These are phyloP conservation scores for Tapirus indicus DNA, from an alignment of 2,797 vertebrate genomes.

Conservation along the genomic window DNA sequence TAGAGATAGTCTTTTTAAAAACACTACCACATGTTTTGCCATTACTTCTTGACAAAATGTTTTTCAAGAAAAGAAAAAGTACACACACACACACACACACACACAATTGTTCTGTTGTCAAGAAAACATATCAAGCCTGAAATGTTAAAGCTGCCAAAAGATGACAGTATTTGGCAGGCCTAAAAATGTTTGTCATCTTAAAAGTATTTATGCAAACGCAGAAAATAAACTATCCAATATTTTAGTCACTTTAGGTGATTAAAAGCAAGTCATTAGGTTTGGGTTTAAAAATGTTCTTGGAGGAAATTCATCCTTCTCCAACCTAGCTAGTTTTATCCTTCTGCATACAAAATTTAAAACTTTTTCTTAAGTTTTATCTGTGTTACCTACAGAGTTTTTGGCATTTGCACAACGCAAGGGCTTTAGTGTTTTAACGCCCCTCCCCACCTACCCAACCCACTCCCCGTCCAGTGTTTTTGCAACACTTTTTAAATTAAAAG, in stretches of 20 bases:
- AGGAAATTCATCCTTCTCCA: conserved; percentile 77
- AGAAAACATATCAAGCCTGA: conserved; percentile 88
- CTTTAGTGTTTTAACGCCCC: not conserved
- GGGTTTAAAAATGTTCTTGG: conserved; percentile 79
- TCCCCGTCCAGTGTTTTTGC: not conserved
- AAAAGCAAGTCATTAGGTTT: conserved; percentile 85
- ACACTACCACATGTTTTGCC: conserved; percentile 82
- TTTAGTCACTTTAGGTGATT: conserved; percentile 88
- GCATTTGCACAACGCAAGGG: not conserved
- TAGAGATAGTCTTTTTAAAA: conserved; percentile 79
- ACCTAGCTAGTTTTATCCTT: conserved; percentile 56
- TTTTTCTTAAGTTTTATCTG: conserved; percentile 27
- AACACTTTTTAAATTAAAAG: conserved; percentile 85
- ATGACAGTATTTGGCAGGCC: conserved; percentile 90
- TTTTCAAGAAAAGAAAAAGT: conserved; percentile 80
- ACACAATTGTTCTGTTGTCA: conserved; percentile 87
- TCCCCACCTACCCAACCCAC: not conserved
- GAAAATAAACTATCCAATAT: conserved; percentile 88
- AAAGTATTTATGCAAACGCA: conserved; percentile 90
- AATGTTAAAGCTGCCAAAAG: conserved; percentile 87
- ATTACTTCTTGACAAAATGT: conserved; percentile 78
- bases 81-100: not conserved
- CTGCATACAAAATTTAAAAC: conserved; percentile 47
- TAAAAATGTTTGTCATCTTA: conserved; percentile 90
- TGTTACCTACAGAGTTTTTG: conserved; percentile 11